Evolutionary conservation across 2,113 vertebrate genomes (phyloP), one percentile per base, ranked within the genome.

Genomic region (Hepsetus odoe): DNA sequence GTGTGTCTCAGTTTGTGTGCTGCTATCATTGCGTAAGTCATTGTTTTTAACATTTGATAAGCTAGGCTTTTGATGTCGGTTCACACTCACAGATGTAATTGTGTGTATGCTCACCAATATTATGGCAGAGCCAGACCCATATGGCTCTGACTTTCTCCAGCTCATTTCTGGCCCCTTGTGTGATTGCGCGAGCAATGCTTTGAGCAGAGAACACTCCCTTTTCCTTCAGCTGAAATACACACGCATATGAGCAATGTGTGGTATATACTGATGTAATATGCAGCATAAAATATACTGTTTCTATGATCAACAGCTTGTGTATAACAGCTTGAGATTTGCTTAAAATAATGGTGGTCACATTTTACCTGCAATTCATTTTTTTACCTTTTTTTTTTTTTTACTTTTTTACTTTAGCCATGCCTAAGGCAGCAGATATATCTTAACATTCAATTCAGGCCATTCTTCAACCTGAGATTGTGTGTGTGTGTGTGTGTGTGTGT

Each of bases 111-210:
- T 82, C 51, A 93, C 94, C 87, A 0, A 94, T 93, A 85, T 92
- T 94, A 85, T 94, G 88, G 83, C 94, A 96, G 68, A 96, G 84
- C 95, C 95, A 96, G 65, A 93, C 87, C 93, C 94, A 92, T 75
- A 92, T 89, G 44, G 92, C 88, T 22, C 92, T 83, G 22, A 90
- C 44, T 49, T 32, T 89, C 86, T 95, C 93, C 91, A 95, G 80
- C 44, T 93, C 88, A 4, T 74, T 91, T 13, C 80, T 86, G 85
- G 87, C 72, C 76, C 74, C 88, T 6, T 86, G 86, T 3, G 92
- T 92, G 85, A 95, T 86, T 61, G 81, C 83, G 46, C 82, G 85
- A 1, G 89, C 85, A 0, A 94, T 90, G 16, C 69, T 79, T 77
- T 91, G 87, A 74, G 93, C 16, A 2, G 93, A 89, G 5, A 80